phyloP scores from a whole-genome alignment of 2,888 invertebrate species.

The Tipula confusa region DNA sequence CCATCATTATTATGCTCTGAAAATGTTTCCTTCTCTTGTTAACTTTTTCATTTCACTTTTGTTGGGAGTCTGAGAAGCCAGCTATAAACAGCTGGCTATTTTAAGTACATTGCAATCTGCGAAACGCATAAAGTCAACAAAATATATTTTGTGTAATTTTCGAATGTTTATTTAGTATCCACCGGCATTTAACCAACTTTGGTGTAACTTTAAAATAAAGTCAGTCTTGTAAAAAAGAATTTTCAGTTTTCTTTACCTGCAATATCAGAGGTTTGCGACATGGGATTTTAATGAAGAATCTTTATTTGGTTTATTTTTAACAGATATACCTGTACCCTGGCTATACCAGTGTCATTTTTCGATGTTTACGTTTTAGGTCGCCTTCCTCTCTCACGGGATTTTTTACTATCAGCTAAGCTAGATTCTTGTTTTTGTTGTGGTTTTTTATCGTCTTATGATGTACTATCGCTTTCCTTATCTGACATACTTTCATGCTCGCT shows the following conservation, averaged over 20 bases:
- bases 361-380: constrained; percentile 56
- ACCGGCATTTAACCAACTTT: constrained; percentile 79
- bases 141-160: constrained; percentile 84
- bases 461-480: constrained; percentile 65
- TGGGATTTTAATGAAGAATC: constrained; percentile 49
- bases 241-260: constrained; percentile 66
- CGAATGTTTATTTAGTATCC: constrained; percentile 77
- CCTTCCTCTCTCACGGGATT: constrained; percentile 60
- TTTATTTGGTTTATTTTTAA: constrained; percentile 47
- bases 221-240: constrained; percentile 84
- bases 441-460: constrained; percentile 45
- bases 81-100: constrained; percentile 69
- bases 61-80: constrained; percentile 90
- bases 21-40: constrained; percentile 84
- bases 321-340: too few relatives aligned
- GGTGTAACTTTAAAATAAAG: constrained; percentile 84
- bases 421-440: constrained; percentile 39
- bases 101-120: constrained; percentile 63
- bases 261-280: constrained; percentile 64
- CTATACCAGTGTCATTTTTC: constrained; percentile 55
- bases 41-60: constrained; percentile 78
- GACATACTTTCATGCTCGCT: constrained; percentile 62
- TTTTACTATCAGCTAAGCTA: constrained; percentile 48
- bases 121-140: constrained; percentile 93
- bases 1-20: constrained; percentile 57